Evolutionary conservation across 2,113 vertebrate species (phyloP).

Genomic region (Rattus norvegicus): GRCr8 NC_086022.1:20960001-20960500

Average conservation of each 20-base stretch:
- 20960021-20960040: background rate
- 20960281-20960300: background rate
- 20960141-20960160: background rate
- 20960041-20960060: background rate
- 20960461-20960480: background rate
- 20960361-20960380: background rate
- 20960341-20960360: background rate
- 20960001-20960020: background rate
- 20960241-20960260: background rate
- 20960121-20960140: background rate
- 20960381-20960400: background rate
- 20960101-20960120: background rate
- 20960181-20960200: background rate
- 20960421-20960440: background rate
- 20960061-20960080: background rate
- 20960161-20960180: background rate
- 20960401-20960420: background rate
- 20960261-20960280: background rate
- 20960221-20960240: background rate
- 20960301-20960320: background rate
- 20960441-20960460: background rate
- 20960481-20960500: background rate
- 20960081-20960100: background rate
- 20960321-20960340: background rate
- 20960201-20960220: background rate